Evolutionary conservation across 1,140 invertebrate species (phyloP).

Genomic region (Linepithema humile): DNA sequence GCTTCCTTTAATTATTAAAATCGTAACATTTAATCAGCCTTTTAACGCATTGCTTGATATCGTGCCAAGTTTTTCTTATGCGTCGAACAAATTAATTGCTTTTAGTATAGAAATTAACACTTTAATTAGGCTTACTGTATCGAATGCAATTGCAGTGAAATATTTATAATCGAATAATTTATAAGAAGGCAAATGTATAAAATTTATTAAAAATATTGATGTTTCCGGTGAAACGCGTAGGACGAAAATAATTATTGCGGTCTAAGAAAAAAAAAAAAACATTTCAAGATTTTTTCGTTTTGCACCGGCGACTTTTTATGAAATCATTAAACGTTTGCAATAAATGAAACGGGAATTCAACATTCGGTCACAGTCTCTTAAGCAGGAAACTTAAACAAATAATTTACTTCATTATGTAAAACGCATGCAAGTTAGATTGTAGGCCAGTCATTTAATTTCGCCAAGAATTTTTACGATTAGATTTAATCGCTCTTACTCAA

Average conservation of each 20-base stretch:
- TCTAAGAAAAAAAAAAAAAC: not conserved
- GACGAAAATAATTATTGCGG: slow-evolving; percentile 21
- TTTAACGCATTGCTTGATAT: slow-evolving; percentile 2
- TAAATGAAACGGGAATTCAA: slow-evolving; percentile 19
- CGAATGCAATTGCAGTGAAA: not conserved
- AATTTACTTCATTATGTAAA: slow-evolving; percentile 27
- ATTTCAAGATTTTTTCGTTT: slow-evolving; percentile 19
- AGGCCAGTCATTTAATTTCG: not conserved
- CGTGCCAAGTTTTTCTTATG: slow-evolving; percentile 1
- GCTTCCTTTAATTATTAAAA: not conserved
- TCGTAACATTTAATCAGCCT: not conserved
- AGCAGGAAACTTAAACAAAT: slow-evolving; percentile 10
- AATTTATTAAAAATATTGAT: slow-evolving; percentile 55
- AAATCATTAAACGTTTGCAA: slow-evolving; percentile 17
- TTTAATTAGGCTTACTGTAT: slow-evolving; percentile 1
- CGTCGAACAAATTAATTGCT: not conserved
- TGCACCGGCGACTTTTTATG: slow-evolving; percentile 36
- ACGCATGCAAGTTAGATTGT: not conserved
- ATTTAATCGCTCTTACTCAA: not conserved
- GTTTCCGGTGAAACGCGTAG: slow-evolving; percentile 61
- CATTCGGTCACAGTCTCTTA: slow-evolving; percentile 10
- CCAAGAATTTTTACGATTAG: not conserved
- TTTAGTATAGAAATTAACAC: slow-evolving; percentile 22
- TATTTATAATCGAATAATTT: slow-evolving; percentile 18
- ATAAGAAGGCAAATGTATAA: not conserved